These are phyloP conservation scores for Drosophila paucipuncta DNA, from an alignment of 2,888 invertebrate genomes.

Conservation along the genomic window DNA sequence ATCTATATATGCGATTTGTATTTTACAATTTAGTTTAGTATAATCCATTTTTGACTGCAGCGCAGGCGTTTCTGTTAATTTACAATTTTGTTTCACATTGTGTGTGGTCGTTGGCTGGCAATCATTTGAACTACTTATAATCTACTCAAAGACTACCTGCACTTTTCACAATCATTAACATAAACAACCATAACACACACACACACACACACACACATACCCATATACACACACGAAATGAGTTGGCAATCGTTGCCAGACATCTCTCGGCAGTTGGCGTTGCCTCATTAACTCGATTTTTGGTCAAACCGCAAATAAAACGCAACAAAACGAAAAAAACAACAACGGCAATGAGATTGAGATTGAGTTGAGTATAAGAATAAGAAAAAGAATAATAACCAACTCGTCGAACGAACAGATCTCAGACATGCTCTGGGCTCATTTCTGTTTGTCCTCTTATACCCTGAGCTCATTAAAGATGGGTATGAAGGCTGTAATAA, in stretches of 20 bases:
- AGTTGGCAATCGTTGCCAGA: slow-evolving; percentile 67
- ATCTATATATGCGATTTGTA: neutral
- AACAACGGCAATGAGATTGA: neutral
- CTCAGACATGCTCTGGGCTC: slow-evolving; percentile 51
- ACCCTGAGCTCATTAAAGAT: neutral
- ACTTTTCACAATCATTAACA: slow-evolving; percentile 73
- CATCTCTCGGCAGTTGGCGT: slow-evolving; percentile 46
- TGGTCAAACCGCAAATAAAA: slow-evolving; percentile 73
- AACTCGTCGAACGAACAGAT: slow-evolving; percentile 37
- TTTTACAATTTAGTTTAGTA: neutral
- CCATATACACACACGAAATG: slow-evolving; percentile 56
- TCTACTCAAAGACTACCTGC: slow-evolving; percentile 49
- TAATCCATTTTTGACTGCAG: neutral
- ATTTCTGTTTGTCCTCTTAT: slow-evolving; percentile 49
- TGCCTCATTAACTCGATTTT: slow-evolving; percentile 68
- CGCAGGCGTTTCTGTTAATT: neutral
- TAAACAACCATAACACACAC: slow-evolving; percentile 63
- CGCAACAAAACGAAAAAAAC: slow-evolving; percentile 24
- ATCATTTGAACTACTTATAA: slow-evolving; percentile 37
- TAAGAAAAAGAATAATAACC: slow-evolving; percentile 22
- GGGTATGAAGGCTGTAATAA: neutral
- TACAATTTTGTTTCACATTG: neutral
- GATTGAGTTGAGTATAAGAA: neutral
- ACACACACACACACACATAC: too few relatives aligned
- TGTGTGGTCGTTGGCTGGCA: slow-evolving; percentile 43